Conservation (phyloP, 2,797 vertebrate genomes). For the Jordanella pulchra region DNA sequence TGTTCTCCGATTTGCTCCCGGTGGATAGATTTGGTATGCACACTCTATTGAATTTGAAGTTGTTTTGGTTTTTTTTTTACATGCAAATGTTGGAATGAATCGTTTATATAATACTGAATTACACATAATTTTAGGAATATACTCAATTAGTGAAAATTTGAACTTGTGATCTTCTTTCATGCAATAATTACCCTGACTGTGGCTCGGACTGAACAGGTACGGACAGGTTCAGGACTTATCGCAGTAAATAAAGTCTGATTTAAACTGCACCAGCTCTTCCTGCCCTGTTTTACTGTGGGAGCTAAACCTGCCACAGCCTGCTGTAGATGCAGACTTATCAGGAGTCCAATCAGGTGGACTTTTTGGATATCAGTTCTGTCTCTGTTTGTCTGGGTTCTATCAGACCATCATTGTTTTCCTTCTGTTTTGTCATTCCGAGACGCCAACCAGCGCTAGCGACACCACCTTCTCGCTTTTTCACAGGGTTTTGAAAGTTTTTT, state of each 20-base stretch:
- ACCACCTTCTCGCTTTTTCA: conserved; percentile 3
- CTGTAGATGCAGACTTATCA: conserved; percentile 54
- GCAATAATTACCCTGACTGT: conserved; percentile 27
- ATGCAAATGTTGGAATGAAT: neutral
- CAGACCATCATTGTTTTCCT: conserved; percentile 31
- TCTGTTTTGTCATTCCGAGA: conserved; percentile 23
- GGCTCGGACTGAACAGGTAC: conserved; percentile 49
- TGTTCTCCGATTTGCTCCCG: too few relatives aligned
- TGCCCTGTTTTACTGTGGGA: conserved; percentile 44
- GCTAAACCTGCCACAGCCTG: conserved; percentile 67
- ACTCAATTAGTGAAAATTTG: neutral
- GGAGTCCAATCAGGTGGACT: conserved; percentile 54
- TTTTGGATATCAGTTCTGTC: conserved; percentile 33
- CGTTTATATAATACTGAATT: neutral
- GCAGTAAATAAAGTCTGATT: conserved; percentile 59
- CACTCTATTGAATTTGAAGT: too few relatives aligned
- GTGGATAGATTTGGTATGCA: too few relatives aligned
- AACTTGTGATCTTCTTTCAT: conserved; percentile 18
- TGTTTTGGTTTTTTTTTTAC: too few relatives aligned
- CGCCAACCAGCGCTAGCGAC: conserved; percentile 13
- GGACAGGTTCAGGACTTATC: conserved; percentile 48
- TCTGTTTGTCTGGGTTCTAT: conserved; percentile 2
- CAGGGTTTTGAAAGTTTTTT: conserved; percentile 23
- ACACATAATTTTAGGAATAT: neutral
- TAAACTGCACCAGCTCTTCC: conserved; percentile 59